Evolutionary conservation across 2,113 vertebrate species (phyloP).

Genomic region (Spea multiplicata): DNA sequence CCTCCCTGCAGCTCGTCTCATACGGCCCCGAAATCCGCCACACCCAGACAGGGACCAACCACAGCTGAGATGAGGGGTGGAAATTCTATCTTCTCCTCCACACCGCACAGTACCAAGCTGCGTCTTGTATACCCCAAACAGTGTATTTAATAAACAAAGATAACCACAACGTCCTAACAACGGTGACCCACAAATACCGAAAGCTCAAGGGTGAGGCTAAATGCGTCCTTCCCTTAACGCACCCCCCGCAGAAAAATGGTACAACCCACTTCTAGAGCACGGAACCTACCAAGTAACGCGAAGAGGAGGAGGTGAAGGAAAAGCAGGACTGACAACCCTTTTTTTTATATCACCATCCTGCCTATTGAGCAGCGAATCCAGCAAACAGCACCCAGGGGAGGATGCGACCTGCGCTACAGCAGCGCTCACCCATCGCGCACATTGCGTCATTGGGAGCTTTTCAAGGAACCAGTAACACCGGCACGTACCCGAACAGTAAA

Average conservation of each 20-base stretch:
- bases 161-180: neutral
- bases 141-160: too few relatives aligned
- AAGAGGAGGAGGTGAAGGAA: constrained; percentile 16
- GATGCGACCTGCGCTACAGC: too few relatives aligned
- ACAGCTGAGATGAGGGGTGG: constrained; percentile 1
- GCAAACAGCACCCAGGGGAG: neutral
- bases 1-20: constrained; percentile 45
- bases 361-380: neutral
- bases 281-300: constrained; percentile 38
- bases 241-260: constrained; percentile 8
- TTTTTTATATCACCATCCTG: constrained; percentile 17
- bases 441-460: too few relatives aligned
- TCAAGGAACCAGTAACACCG: too few relatives aligned
- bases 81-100: neutral
- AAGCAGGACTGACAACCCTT: constrained; percentile 14
- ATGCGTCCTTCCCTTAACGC: neutral
- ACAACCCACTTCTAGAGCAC: constrained; percentile 19
- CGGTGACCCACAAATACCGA: neutral
- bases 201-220: neutral
- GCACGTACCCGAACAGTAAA: too few relatives aligned
- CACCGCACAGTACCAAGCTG: neutral
- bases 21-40: constrained; percentile 34
- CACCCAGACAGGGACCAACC: constrained; percentile 29
- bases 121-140: too few relatives aligned
- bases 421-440: too few relatives aligned